Conservation (phyloP, 2,888 invertebrate species). For the Phaonia tiefii region DNA sequence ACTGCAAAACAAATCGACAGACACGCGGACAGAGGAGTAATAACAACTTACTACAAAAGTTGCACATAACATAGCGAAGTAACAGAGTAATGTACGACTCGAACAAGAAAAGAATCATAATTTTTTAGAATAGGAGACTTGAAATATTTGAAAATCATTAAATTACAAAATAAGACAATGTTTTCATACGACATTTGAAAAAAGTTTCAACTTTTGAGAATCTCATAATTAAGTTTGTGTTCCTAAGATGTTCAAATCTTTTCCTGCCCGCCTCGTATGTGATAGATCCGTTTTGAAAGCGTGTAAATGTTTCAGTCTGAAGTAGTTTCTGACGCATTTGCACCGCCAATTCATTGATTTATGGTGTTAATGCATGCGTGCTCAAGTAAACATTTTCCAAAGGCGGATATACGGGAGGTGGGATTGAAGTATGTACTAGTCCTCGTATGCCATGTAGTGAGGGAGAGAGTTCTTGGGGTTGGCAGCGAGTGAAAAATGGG, state of each 20-base stretch:
- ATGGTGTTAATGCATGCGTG: slow-evolving; percentile 56
- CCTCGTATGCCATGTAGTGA: too few relatives aligned
- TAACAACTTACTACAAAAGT: slow-evolving; percentile 19
- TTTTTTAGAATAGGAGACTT: too few relatives aligned
- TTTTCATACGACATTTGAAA: too few relatives aligned
- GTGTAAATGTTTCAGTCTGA: background rate
- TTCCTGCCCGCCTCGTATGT: too few relatives aligned
- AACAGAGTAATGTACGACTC: background rate
- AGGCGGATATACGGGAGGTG: background rate
- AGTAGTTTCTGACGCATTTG: slow-evolving; percentile 50
- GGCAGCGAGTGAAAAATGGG: background rate
- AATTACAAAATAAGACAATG: too few relatives aligned
- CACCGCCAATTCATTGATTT: slow-evolving; percentile 55
- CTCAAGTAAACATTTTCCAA: slow-evolving; percentile 36
- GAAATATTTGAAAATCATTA: too few relatives aligned
- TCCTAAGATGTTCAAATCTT: too few relatives aligned
- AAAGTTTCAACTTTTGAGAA: too few relatives aligned
- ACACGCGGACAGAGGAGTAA: background rate
- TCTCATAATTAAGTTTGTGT: too few relatives aligned
- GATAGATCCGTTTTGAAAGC: too few relatives aligned
- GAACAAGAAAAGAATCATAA: too few relatives aligned
- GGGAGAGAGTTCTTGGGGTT: background rate
- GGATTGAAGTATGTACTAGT: too few relatives aligned
- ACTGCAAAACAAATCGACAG: slow-evolving; percentile 30
- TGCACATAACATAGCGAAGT: slow-evolving; percentile 35